Evolutionary conservation across 2,888 invertebrate species (phyloP), one percentile per base, ranked within the genome.

Genomic region (Cremastobaeus sp.): DNA sequence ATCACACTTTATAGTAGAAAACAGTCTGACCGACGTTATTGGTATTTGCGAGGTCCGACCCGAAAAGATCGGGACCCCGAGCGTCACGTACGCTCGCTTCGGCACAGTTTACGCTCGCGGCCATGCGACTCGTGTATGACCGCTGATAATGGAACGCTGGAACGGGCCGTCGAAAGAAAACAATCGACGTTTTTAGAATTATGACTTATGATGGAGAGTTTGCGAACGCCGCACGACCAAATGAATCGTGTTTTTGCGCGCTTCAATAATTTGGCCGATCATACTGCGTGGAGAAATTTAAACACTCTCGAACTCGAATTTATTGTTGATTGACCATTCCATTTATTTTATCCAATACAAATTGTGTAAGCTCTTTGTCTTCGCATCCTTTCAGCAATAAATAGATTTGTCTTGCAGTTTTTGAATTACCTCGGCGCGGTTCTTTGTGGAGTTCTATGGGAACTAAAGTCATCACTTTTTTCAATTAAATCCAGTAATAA

Each of bases 71-170:
- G 41, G 66, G 54, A 69, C 66, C 68, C 55, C 25, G 48, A 45
- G 71, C 70, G 74, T 70, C 65, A 62, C 76, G 72, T 74, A 71
- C 74, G 55, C 45, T 64, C 45, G 17, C 39, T 14, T 50, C 68
- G 47, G 35, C 30, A 47, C 77, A 76, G 76, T 77, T 77, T 75
- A 69, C 70, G 72, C 73, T 62, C 66, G 48, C 52, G 50, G 65
- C 25, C 17, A 52, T 18, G 30, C 57, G 45, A 41, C 55, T 37
- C 43, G 20, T 28, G 35, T 47, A 39, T 35, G 35, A 50, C 69
- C 65, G 73, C 59, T 55, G 77, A 65, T 74, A 81, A 78, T 79
- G 77, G 77, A 78, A 78, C 54, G 48, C 54, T 25, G 25, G 25
- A 30, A 11, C 17, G 45, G 15, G 5, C 9, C 14, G 28, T 54